Evolutionary conservation across 2,797 vertebrate species (phyloP).

Genomic region (Galago senegalensis): DNA sequence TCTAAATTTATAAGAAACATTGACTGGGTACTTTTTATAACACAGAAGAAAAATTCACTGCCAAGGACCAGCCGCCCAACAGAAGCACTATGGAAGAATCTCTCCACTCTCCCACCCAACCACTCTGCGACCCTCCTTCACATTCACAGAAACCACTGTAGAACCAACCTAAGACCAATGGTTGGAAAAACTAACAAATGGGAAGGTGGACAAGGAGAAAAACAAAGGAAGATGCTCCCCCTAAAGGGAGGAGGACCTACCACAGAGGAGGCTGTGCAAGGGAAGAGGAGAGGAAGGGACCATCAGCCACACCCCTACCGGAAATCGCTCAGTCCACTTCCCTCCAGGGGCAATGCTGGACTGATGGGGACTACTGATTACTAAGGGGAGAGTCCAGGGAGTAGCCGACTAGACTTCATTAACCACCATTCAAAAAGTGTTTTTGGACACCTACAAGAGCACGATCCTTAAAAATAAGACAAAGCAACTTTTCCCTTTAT

Average conservation of each 20-base stretch:
- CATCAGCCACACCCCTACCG: not conserved
- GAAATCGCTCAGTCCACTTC: not conserved
- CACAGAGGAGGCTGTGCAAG: not conserved
- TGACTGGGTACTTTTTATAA: not conserved
- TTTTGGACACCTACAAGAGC: not conserved
- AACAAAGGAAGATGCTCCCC: not conserved
- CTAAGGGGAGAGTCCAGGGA: not conserved
- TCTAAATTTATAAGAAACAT: not conserved
- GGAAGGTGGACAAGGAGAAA: not conserved
- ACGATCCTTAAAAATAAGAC: constrained; percentile 38
- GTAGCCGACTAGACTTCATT: not conserved
- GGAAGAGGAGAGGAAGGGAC: not conserved
- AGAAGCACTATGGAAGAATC: not conserved
- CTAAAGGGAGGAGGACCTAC: not conserved
- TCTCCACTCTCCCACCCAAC: not conserved
- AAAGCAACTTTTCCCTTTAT: constrained; percentile 19
- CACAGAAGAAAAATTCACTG: not conserved
- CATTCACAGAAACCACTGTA: not conserved
- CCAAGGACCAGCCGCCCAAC: not conserved
- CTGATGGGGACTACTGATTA: not conserved
- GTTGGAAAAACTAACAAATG: not conserved
- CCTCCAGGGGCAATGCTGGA: not conserved
- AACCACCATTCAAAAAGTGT: not conserved
- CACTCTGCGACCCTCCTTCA: not conserved
- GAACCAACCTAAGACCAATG: not conserved